Evolutionary conservation across 2,113 vertebrate species (phyloP).

Genomic region (Lamprologus tigripictilis): DNA sequence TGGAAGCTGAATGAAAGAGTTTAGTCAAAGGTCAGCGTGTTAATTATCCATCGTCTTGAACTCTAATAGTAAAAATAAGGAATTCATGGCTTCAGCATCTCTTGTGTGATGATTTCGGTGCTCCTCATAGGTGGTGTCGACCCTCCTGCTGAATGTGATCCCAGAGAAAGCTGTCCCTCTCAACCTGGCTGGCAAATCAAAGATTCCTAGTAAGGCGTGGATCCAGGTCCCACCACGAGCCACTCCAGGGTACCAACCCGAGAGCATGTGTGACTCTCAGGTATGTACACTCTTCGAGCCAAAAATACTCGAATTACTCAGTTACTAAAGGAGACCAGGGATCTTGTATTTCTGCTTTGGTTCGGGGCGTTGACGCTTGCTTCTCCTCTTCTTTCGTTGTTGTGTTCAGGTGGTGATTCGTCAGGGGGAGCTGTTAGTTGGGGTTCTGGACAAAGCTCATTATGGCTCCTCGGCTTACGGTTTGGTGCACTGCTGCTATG

Average conservation of each 20-base stretch:
- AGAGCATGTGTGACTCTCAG: conserved; percentile 94
- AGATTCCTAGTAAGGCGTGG: conserved; percentile 88
- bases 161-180: conserved; percentile 78
- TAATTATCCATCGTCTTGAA: neutral
- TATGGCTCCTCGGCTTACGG: conserved; percentile 94
- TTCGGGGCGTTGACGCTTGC: neutral
- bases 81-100: neutral
- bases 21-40: neutral
- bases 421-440: conserved; percentile 85
- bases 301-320: neutral
- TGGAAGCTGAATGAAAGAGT: neutral
- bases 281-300: neutral
- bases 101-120: neutral
- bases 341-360: neutral
- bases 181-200: conserved; percentile 84
- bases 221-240: conserved; percentile 67
- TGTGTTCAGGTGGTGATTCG: conserved; percentile 82
- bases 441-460: conserved; percentile 95
- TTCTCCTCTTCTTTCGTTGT: neutral
- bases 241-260: conserved; percentile 64
- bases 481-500: conserved; percentile 93
- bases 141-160: conserved; percentile 87
- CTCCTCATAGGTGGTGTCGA: conserved; percentile 84
- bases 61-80: neutral
- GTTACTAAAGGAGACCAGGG: neutral